A percentile compares a stretch with the other conserved stretches of the same genome.
phyloP scores from a whole-genome alignment of 2,113 vertebrate species.

The Pelmatolapia mariae region DNA sequence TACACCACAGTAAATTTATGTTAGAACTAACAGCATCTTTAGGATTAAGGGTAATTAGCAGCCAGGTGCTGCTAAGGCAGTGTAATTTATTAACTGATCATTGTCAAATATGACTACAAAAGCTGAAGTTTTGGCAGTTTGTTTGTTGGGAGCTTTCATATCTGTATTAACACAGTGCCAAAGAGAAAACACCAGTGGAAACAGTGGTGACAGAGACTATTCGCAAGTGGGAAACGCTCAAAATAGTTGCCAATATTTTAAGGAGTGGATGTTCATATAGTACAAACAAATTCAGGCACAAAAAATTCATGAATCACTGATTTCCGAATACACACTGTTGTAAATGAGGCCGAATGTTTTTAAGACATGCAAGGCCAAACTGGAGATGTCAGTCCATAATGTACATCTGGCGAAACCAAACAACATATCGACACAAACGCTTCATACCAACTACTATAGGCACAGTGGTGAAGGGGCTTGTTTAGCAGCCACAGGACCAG shows the following conservation, averaged over 20 bases:
- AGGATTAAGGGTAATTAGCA: background rate
- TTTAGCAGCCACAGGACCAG: background rate
- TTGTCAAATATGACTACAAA: background rate
- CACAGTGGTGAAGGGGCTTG: background rate
- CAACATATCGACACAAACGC: background rate
- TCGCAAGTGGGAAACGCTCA: background rate
- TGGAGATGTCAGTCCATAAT: background rate
- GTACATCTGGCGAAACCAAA: background rate
- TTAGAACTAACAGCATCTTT: background rate
- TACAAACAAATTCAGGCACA: background rate
- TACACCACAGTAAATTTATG: background rate
- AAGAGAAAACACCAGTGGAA: background rate
- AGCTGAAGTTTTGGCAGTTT: background rate
- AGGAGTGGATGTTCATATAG: background rate
- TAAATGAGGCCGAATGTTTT: background rate
- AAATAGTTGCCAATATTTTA: background rate
- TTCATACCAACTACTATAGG: background rate
- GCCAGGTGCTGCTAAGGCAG: background rate
- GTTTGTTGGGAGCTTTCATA: background rate
- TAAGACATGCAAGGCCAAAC: background rate
- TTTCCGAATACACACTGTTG: background rate
- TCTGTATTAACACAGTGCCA: background rate
- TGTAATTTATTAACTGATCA: background rate
- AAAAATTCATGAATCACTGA: background rate
- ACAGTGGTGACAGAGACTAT: background rate